A percentile compares a stretch with the other conserved stretches of the same genome.
These are phyloP conservation scores for Oreortyx pictus DNA, from an alignment of 2,797 vertebrate genomes.

Conservation along the genomic window DNA sequence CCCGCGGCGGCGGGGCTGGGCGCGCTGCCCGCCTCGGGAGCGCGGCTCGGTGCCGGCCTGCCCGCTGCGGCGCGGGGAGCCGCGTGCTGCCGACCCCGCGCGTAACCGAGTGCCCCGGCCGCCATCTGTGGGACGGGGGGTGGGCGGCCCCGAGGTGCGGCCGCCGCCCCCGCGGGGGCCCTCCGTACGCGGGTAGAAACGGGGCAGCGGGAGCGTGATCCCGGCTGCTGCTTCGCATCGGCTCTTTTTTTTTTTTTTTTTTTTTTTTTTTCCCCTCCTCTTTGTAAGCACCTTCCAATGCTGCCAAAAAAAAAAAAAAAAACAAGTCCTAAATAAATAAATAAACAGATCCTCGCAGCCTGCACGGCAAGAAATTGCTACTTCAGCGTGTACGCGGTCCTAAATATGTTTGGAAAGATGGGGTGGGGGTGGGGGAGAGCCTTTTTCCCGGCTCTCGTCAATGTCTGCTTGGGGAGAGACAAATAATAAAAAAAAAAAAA, in stretches of 20 bases:
- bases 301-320: background rate
- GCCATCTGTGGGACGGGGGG: background rate
- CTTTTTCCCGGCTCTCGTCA: slow-evolving; percentile 31
- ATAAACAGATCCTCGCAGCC: background rate
- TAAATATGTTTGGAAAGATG: slow-evolving; percentile 40
- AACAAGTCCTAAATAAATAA: too few relatives aligned
- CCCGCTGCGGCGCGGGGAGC: slow-evolving; percentile 6
- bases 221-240: background rate
- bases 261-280: too few relatives aligned
- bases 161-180: background rate
- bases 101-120: background rate
- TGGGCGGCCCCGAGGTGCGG: background rate
- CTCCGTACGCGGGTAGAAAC: background rate
- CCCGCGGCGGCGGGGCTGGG: background rate
- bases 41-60: background rate
- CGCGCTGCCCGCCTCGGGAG: background rate
- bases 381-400: slow-evolving; percentile 8
- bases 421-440: background rate
- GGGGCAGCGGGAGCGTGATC: background rate
- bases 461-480: slow-evolving; percentile 15
- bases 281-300: background rate
- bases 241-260: background rate
- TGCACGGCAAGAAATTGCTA: background rate
- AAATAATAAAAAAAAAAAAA: background rate
- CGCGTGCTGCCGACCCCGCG: background rate